A percentile compares a stretch with the other conserved stretches of the same genome.
Evolutionary conservation across 1,140 invertebrate species (phyloP).

Genomic region (Cepaea nemoralis): DNA sequence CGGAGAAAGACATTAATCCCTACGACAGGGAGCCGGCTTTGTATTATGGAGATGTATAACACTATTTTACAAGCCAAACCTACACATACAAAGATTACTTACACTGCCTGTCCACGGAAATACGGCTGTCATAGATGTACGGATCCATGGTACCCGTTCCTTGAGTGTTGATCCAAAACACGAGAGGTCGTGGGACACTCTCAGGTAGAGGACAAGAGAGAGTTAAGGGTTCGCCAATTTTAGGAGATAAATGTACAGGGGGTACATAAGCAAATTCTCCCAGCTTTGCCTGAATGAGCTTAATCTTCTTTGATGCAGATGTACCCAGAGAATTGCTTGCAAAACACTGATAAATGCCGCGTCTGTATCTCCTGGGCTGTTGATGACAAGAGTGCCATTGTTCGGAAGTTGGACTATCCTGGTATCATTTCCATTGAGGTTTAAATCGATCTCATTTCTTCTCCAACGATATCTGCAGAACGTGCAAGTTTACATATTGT

Average conservation of each 20-base stretch:
- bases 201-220: constrained; percentile 63
- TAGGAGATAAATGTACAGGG: not conserved
- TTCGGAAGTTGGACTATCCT: constrained; percentile 93
- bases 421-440: constrained; percentile 78
- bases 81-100: constrained; percentile 1
- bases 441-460: constrained; percentile 93
- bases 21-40: too few species aligned
- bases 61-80: too few species aligned
- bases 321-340: constrained; percentile 94
- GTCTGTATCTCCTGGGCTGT: constrained; percentile 89
- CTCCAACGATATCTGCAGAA: constrained; percentile 89
- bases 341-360: constrained; percentile 96
- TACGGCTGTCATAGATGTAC: constrained; percentile 60
- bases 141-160: constrained; percentile 47
- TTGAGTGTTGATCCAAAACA: constrained; percentile 62
- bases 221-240: constrained; percentile 51
- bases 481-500: too few species aligned
- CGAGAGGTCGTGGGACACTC: constrained; percentile 60
- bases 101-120: constrained; percentile 68
- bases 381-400: constrained; percentile 90
- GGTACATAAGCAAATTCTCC: constrained; percentile 46
- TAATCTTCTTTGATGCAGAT: constrained; percentile 49
- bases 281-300: constrained; percentile 58
- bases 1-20: too few species aligned
- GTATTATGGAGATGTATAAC: too few species aligned